A percentile compares a stretch with the other conserved stretches of the same genome.
phyloP scores from a whole-genome alignment of 2,113 vertebrate species.

The Conger conger region DNA sequence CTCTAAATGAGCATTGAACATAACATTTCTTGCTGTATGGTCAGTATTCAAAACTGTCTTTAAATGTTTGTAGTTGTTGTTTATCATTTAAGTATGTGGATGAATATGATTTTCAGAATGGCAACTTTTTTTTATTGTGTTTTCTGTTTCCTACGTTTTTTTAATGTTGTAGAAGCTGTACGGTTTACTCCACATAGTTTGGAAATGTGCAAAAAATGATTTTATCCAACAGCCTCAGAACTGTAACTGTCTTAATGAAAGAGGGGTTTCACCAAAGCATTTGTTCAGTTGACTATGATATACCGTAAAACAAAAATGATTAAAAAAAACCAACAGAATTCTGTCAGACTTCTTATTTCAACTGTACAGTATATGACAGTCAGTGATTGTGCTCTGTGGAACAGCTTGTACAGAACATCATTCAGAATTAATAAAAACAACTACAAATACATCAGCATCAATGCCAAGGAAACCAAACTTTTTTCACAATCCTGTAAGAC shows the following conservation, averaged over 20 bases:
- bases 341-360: slow-evolving; percentile 42
- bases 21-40: slow-evolving; percentile 10
- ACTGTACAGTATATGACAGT: not conserved
- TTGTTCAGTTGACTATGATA: slow-evolving; percentile 42
- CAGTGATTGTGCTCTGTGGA: not conserved
- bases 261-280: slow-evolving; percentile 31
- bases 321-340: slow-evolving; percentile 63
- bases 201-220: slow-evolving; percentile 54
- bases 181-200: slow-evolving; percentile 66
- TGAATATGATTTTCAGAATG: slow-evolving; percentile 52
- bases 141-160: slow-evolving; percentile 52
- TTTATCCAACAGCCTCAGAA: slow-evolving; percentile 16
- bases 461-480: not conserved
- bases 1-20: not conserved
- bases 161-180: slow-evolving; percentile 59
- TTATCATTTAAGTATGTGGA: slow-evolving; percentile 42
- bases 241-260: not conserved
- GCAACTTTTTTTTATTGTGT: slow-evolving; percentile 53
- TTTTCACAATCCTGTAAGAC: too few relatives aligned
- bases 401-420: not conserved
- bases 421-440: not conserved
- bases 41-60: slow-evolving; percentile 27
- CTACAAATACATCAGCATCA: not conserved
- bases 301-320: not conserved
- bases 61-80: slow-evolving; percentile 45